A percentile compares a stretch with the other conserved stretches of the same genome.
Evolutionary conservation across 2,797 vertebrate genomes (phyloP).

Genomic region (Pyrocephalus nanus): DNA sequence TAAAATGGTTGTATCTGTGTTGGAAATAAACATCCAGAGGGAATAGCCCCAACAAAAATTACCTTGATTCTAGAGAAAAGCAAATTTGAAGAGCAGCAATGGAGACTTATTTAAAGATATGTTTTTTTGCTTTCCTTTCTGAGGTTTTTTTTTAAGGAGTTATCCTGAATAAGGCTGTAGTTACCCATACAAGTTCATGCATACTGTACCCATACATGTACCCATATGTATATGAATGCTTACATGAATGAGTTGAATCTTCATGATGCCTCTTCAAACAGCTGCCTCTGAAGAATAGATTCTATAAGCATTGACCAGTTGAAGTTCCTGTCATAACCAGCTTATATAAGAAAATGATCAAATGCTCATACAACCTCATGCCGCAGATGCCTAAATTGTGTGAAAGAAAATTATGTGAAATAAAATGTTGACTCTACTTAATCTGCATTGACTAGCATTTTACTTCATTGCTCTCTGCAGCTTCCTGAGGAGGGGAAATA

Average conservation of each 20-base stretch:
- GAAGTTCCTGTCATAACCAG: neutral
- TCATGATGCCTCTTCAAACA: neutral
- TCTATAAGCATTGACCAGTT: neutral
- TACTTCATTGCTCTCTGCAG: neutral
- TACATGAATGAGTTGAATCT: fast-evolving
- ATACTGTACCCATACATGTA: neutral
- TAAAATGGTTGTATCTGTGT: neutral
- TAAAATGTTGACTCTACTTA: neutral
- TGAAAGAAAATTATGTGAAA: neutral
- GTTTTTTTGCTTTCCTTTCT: neutral
- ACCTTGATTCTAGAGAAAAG: neutral
- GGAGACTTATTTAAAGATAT: neutral
- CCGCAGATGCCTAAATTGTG: neutral
- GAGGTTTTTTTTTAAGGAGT: neutral
- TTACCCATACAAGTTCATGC: fast-evolving
- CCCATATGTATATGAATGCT: too few relatives aligned
- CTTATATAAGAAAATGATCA: neutral
- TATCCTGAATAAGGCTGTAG: neutral
- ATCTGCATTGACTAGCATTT: neutral
- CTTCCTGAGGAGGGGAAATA: neutral
- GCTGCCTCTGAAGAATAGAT: neutral
- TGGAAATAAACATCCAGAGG: neutral
- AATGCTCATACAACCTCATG: neutral
- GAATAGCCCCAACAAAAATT: neutral
- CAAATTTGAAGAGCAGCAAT: neutral